Base-by-base conservation (phyloP, 2,797 vertebrate species). In the Momotus momota region DNA sequence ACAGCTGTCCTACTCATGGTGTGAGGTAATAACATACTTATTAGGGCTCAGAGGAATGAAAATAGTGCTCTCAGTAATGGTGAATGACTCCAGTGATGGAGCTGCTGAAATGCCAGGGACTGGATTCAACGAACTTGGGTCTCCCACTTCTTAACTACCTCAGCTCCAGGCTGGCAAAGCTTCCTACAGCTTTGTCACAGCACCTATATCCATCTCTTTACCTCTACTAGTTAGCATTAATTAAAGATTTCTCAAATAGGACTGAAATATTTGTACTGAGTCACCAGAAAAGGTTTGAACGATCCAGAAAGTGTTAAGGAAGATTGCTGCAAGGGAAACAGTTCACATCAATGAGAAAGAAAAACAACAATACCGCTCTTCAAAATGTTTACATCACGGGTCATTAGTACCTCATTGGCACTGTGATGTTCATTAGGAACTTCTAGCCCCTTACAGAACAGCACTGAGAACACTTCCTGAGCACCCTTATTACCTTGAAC, bases 401-500 rank as follows among this genome's bases (percentile, higher is more conserved):
- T 18, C n/a, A 38, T 25, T 27, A 51, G 26, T 7, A 25, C 10
- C 10, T n/a, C 16, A 20, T 1, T 1, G 3, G 3, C 64, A 35
- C 18, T 75, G 35, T 88, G 11, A 35, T 62, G 31, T 61, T 21
- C 35, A 33, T 62, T 51, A 33, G 9, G 60, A n/a, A 23, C 21
- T 57, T 80, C 11, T 40, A 7, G 9, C 16, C 12, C 19, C 29
- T 51, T 58, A 23, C 40, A 88, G n/a, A 74, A 62, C 31, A 74
- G 21, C 64, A 41, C 23, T 1, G 6, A 88, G 52, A 88, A 23
- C 18, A 31, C 19, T 46, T 84, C 38, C 57, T 18, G 5, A 6
- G 35, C 27, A 88, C 2, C 8, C 5, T 80, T 81, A 81, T 86
- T 94, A 81, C 91, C 75, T 87, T 91, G 71, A 93, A 92, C 1